Evolutionary conservation across 2,113 vertebrate species (phyloP).

Genomic region (Lagenorhynchus albirostris): DNA sequence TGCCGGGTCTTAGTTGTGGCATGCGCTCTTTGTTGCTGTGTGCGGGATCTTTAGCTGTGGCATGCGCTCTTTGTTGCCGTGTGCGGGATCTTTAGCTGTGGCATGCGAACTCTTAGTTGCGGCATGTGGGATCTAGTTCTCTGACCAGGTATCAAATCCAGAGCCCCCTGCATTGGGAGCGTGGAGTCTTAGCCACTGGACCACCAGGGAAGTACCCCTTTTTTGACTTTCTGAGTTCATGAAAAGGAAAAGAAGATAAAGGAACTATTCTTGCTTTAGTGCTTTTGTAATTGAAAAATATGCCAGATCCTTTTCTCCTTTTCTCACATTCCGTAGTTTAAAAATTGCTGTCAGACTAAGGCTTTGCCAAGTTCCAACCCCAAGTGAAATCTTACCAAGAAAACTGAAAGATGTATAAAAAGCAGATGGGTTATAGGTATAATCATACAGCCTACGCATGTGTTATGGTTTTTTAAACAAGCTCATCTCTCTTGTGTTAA

Average conservation of each 20-base stretch:
- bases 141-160: too few relatives aligned
- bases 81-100: too few relatives aligned
- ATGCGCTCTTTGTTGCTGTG: too few relatives aligned
- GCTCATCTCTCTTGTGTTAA: conserved; percentile 31
- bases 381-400: not conserved
- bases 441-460: not conserved
- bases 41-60: too few relatives aligned
- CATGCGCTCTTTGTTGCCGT: too few relatives aligned
- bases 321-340: conserved; percentile 62
- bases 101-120: too few relatives aligned
- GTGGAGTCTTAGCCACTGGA: too few relatives aligned
- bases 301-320: conserved; percentile 62
- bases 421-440: conserved; percentile 59
- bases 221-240: conserved; percentile 31
- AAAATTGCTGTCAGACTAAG: conserved; percentile 60
- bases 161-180: too few relatives aligned
- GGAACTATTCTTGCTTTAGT: conserved; percentile 28
- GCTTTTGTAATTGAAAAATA: conserved; percentile 61
- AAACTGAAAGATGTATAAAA: conserved; percentile 57
- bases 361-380: conserved; percentile 12
- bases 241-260: conserved; percentile 55
- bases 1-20: too few relatives aligned
- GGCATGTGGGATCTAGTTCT: too few relatives aligned
- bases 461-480: conserved; percentile 44
- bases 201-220: too few relatives aligned